Percentiles rank a stretch among this genome's conserved stretches.
Conservation (phyloP, 2,888 invertebrate genomes). For the Eutolmus rufibarbis region DNA sequence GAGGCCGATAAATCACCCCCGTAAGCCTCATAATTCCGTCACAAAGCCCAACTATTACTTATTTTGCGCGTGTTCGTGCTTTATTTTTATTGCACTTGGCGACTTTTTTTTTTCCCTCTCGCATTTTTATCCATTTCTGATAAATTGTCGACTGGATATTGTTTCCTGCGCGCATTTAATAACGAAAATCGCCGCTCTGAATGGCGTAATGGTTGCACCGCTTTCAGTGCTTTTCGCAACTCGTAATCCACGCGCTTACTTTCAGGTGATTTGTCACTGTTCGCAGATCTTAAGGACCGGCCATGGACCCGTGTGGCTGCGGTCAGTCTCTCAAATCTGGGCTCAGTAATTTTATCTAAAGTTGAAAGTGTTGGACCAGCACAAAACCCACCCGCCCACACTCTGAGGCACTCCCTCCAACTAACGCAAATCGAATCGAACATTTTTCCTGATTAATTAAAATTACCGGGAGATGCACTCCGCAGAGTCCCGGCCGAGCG, state of each 20-base stretch:
- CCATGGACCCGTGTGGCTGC: background rate
- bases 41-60: conserved; percentile 38
- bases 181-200: background rate
- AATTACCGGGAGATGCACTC: background rate
- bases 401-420: background rate
- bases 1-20: conserved; percentile 9
- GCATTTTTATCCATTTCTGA: conserved; percentile 7
- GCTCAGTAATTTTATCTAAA: background rate
- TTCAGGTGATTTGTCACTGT: background rate
- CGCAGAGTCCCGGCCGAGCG: background rate
- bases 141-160: conserved; percentile 21
- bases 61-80: conserved; percentile 6
- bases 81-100: conserved; percentile 28
- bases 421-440: background rate
- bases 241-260: background rate
- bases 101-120: background rate
- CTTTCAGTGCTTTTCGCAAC: background rate
- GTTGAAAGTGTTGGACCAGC: background rate
- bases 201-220: background rate
- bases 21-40: conserved; percentile 41
- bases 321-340: background rate
- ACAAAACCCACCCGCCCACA: background rate
- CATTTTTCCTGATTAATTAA: conserved; percentile 30
- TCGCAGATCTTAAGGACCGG: background rate
- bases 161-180: background rate